These are phyloP conservation scores for Progne subis DNA, from an alignment of 2,113 vertebrate species.

Conservation along the genomic window DNA sequence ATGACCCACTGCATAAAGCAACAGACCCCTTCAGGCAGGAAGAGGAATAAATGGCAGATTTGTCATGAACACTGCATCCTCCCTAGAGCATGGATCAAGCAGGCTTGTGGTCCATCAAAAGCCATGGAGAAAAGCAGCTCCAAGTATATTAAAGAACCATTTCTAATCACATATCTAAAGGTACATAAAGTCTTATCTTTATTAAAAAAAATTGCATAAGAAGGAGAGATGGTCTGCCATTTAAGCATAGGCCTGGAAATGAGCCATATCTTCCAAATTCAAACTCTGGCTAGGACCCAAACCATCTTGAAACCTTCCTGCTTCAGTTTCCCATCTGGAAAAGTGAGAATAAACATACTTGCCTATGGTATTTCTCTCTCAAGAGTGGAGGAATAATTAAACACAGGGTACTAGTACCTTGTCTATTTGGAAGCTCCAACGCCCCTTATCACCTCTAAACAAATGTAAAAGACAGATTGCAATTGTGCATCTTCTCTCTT, in stretches of 20 bases:
- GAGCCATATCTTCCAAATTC: slow-evolving; percentile 48
- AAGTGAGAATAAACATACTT: slow-evolving; percentile 68
- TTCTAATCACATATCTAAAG: not conserved
- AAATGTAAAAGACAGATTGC: not conserved
- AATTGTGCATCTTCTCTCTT: not conserved
- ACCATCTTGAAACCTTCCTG: slow-evolving; percentile 56
- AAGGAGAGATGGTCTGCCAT: slow-evolving; percentile 32
- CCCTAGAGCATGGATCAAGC: not conserved
- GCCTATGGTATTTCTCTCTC: slow-evolving; percentile 41
- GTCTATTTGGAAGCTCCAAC: not conserved
- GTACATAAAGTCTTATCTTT: slow-evolving; percentile 4
- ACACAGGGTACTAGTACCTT: not conserved
- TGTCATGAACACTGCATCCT: not conserved
- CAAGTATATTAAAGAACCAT: not conserved
- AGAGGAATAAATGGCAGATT: not conserved
- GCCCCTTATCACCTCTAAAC: not conserved
- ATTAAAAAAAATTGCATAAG: slow-evolving; percentile 31
- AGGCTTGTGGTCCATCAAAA: slow-evolving; percentile 4
- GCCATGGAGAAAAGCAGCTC: slow-evolving; percentile 1
- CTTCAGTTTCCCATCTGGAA: slow-evolving; percentile 64
- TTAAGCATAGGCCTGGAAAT: slow-evolving; percentile 46
- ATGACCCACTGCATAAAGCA: not conserved
- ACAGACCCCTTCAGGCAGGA: slow-evolving; percentile 3
- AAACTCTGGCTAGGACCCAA: slow-evolving; percentile 34
- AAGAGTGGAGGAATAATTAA: slow-evolving; percentile 31